Percentiles rank a stretch among this genome's conserved stretches.
Evolutionary conservation across 2,113 vertebrate genomes (phyloP).

Genomic region (Mirza zaza): DNA sequence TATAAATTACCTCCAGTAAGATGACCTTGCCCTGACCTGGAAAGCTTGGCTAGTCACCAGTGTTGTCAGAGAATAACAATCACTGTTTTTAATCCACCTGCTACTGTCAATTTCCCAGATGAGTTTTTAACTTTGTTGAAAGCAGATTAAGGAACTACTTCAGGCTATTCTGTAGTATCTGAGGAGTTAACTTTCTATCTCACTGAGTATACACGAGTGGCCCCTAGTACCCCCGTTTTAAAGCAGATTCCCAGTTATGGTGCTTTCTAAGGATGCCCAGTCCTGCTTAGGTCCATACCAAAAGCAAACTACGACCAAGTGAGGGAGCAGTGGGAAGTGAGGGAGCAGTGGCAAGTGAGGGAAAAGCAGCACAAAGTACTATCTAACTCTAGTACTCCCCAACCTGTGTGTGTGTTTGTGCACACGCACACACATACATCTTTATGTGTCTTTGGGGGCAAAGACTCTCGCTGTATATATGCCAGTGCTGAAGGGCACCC

Average conservation of each 20-base stretch:
- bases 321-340: not conserved
- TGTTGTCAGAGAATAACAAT: not conserved
- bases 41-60: not conserved
- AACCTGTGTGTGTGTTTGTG: not conserved
- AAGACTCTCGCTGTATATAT: not conserved
- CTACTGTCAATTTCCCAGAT: conserved; percentile 25
- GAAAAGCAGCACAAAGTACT: not conserved
- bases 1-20: not conserved
- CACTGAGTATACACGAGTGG: not conserved
- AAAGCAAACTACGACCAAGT: not conserved
- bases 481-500: not conserved
- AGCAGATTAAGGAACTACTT: not conserved
- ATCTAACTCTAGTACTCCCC: not conserved
- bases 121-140: not conserved
- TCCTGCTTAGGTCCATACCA: not conserved
- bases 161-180: not conserved
- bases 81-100: conserved; percentile 3
- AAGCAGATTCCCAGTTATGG: not conserved
- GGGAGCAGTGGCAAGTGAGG: not conserved
- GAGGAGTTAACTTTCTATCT: not conserved
- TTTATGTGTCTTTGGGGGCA: not conserved
- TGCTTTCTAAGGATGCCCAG: not conserved
- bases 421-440: rapidly evolving
- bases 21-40: not conserved
- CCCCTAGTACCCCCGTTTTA: not conserved